These are phyloP conservation scores for Piaya cayana DNA, from an alignment of 2,113 vertebrate species.

Conservation along the genomic window DNA sequence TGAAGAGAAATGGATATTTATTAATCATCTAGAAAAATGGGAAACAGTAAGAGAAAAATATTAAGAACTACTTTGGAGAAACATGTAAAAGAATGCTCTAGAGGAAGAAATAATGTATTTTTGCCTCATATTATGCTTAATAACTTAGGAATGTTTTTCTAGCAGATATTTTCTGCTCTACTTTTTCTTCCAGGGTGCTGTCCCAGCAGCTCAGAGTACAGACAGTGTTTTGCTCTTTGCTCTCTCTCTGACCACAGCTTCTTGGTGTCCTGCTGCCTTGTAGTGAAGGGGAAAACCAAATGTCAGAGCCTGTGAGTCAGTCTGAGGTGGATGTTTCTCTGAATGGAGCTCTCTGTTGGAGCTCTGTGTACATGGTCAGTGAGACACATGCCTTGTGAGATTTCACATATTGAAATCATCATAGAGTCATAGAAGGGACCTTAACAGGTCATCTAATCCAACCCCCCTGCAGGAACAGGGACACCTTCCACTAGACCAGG, in stretches of 20 bases:
- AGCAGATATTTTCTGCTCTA: too few species aligned
- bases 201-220: not conserved
- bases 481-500: too few species aligned
- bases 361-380: not conserved
- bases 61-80: not conserved
- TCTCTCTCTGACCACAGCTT: not conserved
- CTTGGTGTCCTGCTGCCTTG: not conserved
- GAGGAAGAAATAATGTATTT: not conserved
- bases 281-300: not conserved
- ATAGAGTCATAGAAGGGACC: too few species aligned
- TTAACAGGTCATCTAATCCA: too few species aligned
- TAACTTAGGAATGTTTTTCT: not conserved
- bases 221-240: not conserved
- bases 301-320: not conserved
- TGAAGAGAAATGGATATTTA: not conserved
- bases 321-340: not conserved
- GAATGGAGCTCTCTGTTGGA: not conserved
- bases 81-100: not conserved
- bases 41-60: not conserved
- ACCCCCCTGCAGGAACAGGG: too few species aligned
- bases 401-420: rapidly evolving
- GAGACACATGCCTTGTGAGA: not conserved
- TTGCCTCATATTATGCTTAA: not conserved
- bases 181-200: not conserved
- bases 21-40: not conserved